Conservation (phyloP, 2,797 vertebrate species). For the Muraenolepis orangiensis region DNA sequence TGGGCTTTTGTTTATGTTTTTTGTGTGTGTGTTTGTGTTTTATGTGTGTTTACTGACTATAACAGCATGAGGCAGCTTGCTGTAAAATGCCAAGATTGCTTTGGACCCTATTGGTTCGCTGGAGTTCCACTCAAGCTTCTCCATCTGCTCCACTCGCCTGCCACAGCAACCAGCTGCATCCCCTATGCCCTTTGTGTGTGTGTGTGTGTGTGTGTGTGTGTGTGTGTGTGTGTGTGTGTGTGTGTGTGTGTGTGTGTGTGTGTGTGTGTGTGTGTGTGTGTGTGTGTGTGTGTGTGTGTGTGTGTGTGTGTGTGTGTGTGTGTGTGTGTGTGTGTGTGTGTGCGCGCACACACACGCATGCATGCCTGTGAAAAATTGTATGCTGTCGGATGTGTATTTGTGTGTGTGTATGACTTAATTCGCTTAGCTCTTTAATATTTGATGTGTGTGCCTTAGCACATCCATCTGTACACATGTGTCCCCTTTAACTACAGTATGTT, state of each 20-base stretch:
- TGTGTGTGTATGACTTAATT: constrained; percentile 10
- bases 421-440: constrained; percentile 38
- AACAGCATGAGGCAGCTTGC: constrained; percentile 29
- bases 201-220: constrained; percentile 10
- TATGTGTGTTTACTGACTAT: constrained; percentile 18
- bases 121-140: constrained; percentile 57
- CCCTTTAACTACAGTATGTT: constrained; percentile 37
- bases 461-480: constrained; percentile 36
- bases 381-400: constrained; percentile 13
- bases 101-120: constrained; percentile 50
- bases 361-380: constrained; percentile 16
- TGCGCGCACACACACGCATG: too few relatives aligned
- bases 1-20: neutral
- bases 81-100: constrained; percentile 51
- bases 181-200: neutral
- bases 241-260: neutral
- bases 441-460: constrained; percentile 29
- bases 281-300: neutral
- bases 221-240: neutral
- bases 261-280: neutral
- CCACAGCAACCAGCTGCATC: constrained; percentile 65
- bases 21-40: constrained; percentile 9
- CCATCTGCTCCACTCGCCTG: constrained; percentile 63
- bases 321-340: neutral
- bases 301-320: neutral